Conservation (phyloP, 1,140 invertebrate genomes). For the Drosophila punjabiensis region DNA sequence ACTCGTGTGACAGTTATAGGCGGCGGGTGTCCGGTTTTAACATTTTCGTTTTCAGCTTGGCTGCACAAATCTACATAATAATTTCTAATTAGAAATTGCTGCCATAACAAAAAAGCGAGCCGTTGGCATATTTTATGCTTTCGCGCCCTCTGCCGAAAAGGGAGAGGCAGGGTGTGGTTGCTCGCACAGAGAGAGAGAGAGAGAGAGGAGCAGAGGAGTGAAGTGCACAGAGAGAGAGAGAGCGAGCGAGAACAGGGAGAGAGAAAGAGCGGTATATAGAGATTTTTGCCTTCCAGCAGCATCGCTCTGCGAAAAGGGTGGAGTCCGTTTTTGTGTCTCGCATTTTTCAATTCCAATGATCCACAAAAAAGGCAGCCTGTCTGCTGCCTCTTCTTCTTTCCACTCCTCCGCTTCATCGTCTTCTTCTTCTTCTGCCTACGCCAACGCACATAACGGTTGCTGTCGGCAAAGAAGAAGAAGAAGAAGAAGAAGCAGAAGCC, state of each 20-base stretch:
- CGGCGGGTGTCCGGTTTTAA: constrained; percentile 55
- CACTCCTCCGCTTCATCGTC: constrained; percentile 1
- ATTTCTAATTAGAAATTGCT: constrained; percentile 81
- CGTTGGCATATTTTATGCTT: constrained; percentile 76
- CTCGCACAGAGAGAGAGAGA: constrained; percentile 41
- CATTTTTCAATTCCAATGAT: constrained; percentile 81
- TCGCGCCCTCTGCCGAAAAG: constrained; percentile 54
- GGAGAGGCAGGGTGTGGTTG: constrained; percentile 77
- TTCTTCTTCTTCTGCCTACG: constrained; percentile 40
- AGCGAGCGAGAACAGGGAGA: constrained; percentile 44
- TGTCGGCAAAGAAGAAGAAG: constrained; percentile 17
- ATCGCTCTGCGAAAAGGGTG: constrained; percentile 75
- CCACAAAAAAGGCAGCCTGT: constrained; percentile 74
- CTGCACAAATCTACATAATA: constrained; percentile 64
- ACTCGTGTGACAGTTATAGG: constrained; percentile 75
- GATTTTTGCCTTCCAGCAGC: constrained; percentile 74
- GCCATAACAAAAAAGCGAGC: constrained; percentile 68
- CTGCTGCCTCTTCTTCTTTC: constrained; percentile 43
- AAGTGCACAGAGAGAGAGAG: constrained; percentile 20
- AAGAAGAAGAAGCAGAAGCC: constrained; percentile 32
- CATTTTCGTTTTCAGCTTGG: constrained; percentile 42
- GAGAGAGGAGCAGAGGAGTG: constrained; percentile 6
- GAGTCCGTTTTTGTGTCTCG: constrained; percentile 53
- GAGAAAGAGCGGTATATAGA: constrained; percentile 29
- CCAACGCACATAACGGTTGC: constrained; percentile 69